Evolutionary conservation across 2,113 vertebrate genomes (phyloP).

Genomic region (Chaenocephalus aceratus): DNA sequence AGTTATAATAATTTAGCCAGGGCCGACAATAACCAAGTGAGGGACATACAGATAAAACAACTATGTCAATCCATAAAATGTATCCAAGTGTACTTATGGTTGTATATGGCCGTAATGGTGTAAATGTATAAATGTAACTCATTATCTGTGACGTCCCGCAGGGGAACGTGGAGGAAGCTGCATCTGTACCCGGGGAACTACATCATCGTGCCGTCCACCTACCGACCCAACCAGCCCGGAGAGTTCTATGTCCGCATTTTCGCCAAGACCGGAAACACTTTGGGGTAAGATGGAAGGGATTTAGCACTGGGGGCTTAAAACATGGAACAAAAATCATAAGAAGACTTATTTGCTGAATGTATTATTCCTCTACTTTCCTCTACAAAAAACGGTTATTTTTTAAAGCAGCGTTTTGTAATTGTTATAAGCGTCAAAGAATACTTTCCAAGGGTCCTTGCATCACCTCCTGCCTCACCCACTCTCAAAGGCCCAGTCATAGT

Average conservation of each 20-base stretch:
- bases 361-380: background rate
- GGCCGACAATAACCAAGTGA: too few relatives aligned
- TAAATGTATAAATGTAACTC: background rate
- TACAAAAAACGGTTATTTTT: background rate
- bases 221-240: conserved; percentile 78
- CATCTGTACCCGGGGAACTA: conserved; percentile 83
- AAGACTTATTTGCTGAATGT: background rate
- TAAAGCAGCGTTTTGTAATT: background rate
- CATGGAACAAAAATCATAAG: background rate
- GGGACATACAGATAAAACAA: background rate
- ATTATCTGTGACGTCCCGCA: conserved; percentile 20
- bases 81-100: background rate
- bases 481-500: conserved; percentile 18
- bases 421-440: background rate
- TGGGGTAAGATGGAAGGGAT: conserved; percentile 71
- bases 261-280: conserved; percentile 83
- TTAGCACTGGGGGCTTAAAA: background rate
- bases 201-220: conserved; percentile 80
- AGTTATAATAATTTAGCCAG: background rate
- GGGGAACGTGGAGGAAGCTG: conserved; percentile 81
- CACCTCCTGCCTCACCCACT: conserved; percentile 10
- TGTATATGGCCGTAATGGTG: background rate
- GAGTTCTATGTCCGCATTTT: conserved; percentile 86
- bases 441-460: conserved; percentile 21
- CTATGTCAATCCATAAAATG: background rate